These are phyloP conservation scores for Cherax quadricarinatus DNA, from an alignment of 1,140 invertebrate species.

Conservation along the genomic window DNA sequence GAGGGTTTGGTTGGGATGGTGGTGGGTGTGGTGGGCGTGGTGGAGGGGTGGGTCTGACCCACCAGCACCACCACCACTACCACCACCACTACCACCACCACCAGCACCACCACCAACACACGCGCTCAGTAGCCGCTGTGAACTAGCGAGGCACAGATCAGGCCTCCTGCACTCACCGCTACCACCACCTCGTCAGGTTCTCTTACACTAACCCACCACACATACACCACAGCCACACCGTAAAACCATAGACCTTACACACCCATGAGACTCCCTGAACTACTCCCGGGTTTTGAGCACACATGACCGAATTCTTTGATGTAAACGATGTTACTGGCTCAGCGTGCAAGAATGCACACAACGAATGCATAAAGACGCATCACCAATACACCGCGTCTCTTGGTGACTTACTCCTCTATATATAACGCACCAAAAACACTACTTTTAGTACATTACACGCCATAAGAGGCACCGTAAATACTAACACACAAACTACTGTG, in stretches of 20 bases:
- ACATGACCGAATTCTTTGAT: neutral
- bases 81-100: neutral
- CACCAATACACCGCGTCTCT: neutral
- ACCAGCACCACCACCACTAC: neutral
- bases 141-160: slow-evolving; percentile 17
- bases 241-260: neutral
- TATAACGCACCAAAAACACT: neutral
- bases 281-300: neutral
- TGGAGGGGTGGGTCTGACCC: too few species aligned
- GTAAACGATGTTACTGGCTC: neutral
- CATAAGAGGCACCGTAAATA: too few species aligned
- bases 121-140: neutral
- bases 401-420: neutral
- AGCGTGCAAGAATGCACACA: slow-evolving; percentile 29
- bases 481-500: too few species aligned
- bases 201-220: neutral
- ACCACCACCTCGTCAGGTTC: slow-evolving; percentile 9
- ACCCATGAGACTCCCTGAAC: neutral
- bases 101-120: neutral
- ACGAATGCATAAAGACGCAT: neutral
- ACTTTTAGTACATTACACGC: too few species aligned
- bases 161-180: slow-evolving; percentile 27
- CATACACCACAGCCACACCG: neutral
- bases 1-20: too few species aligned
- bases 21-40: neutral